Base-by-base conservation (phyloP, 2,797 vertebrate genomes). In the Cottoperca gobio region DNA sequence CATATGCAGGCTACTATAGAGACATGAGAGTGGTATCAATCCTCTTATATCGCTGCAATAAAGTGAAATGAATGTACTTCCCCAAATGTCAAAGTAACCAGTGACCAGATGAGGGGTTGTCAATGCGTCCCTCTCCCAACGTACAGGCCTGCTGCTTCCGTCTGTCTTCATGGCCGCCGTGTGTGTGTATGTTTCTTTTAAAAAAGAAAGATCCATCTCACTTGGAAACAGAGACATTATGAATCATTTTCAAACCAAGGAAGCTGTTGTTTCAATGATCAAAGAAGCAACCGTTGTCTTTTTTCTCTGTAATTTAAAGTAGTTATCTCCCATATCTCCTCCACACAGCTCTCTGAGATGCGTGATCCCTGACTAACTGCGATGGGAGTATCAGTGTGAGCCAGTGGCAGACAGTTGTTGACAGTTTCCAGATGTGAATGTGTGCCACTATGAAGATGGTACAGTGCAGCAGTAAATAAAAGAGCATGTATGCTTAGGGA, bases 351-450 rank as follows among this genome's bases (percentile, higher is more conserved):
- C 60, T 73, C 43, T 0, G 11, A 73, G 49, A 57, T 52, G 58
- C 58, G 70, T 48, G 23, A 67, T 68, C 62, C 28, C 39, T 59
- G 53, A 76, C 48, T 42, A 31, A 62, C 63, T 63, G 23, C 58
- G 58, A 76, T 40, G 53, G 66, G 48, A 73, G 26, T 50, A 50
- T 73, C 83, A 78, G 70, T 62, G 58, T 70, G 62, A 79, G 80
- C 70, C 70, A 71, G 63, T 73, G 57, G 53, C 48, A 61, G 68
- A 76, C 33, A 2, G 61, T 61, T 78, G 70, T 70, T 81, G 76
- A 78, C 70, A 76, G 71, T 73, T 86, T 67, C 67, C 76, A 86
- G 78, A 83, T 81, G 59, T 78, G 69, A 46, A 63, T 68, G 43
- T 57, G 68, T 59, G 65, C 73, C 63, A 61, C 62, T 54, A 53